phyloP scores from a whole-genome alignment of 92 coral and sea anemone species.

The Siderastrea radians region DNA sequence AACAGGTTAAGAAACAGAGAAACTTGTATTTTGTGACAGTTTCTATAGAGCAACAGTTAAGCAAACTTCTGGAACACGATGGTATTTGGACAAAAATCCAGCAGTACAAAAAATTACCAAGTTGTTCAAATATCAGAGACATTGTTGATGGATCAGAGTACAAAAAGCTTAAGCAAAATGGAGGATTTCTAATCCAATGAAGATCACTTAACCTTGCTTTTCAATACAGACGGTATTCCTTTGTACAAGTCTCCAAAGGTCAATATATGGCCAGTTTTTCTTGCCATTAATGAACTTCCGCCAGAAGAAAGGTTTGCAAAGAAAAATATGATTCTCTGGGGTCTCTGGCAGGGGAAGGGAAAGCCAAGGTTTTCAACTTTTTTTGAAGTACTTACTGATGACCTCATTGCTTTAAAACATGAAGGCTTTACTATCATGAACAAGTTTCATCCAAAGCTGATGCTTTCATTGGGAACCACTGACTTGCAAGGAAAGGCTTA shows the following conservation, averaged over 20 bases:
- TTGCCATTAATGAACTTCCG: conserved; percentile 69
- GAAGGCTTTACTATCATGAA: conserved; percentile 19
- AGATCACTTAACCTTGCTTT: conserved; percentile 41
- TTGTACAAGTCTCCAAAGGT: conserved; percentile 70
- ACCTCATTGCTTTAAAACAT: conserved; percentile 24
- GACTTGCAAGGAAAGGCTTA: conserved; percentile 70
- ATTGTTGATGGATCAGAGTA: conserved; percentile 59
- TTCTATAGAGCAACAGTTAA: conserved; percentile 46
- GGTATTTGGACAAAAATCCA: conserved; percentile 42
- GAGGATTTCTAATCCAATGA: conserved; percentile 36
- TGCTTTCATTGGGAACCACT: conserved; percentile 47
- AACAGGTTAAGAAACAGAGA: conserved; percentile 35
- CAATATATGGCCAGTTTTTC: conserved; percentile 63
- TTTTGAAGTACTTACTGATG: conserved; percentile 46
- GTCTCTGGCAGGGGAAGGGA: conserved; percentile 67
- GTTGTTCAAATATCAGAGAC: conserved; percentile 38
- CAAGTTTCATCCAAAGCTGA: conserved; percentile 35
- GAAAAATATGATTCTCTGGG: conserved; percentile 61
- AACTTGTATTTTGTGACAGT: conserved; percentile 50
- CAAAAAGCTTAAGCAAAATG: conserved; percentile 23
- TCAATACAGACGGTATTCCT: conserved; percentile 79
- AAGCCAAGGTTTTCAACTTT: conserved; percentile 55
- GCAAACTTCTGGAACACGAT: conserved; percentile 22
- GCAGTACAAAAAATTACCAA: conserved; percentile 37
- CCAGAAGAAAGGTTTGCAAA: conserved; percentile 55